A percentile compares a stretch with the other conserved stretches of the same genome.
Conservation (phyloP, 2,113 vertebrate genomes). For the Spermophilus dauricus region DNA sequence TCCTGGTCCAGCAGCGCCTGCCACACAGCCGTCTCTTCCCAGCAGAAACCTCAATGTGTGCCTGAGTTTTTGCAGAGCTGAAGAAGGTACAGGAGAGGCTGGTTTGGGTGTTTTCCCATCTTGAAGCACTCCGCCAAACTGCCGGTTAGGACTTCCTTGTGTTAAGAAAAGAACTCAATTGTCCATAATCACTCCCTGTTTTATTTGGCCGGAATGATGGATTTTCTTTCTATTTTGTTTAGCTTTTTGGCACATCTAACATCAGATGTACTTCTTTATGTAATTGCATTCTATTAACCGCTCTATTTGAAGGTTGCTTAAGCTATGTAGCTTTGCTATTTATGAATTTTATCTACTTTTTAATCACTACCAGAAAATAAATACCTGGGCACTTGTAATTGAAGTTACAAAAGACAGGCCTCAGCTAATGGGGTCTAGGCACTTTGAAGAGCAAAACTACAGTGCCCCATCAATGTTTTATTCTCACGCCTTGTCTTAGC, state of each 20-base stretch:
- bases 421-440: accelerated
- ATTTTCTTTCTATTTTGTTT: conserved; percentile 63
- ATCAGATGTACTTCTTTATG: conserved; percentile 61
- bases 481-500: not conserved
- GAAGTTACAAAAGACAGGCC: conserved; percentile 27
- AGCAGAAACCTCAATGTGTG: not conserved
- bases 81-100: not conserved
- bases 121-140: not conserved
- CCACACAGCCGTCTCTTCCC: not conserved
- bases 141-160: not conserved
- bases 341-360: conserved; percentile 65
- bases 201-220: not conserved
- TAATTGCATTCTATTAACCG: conserved; percentile 61
- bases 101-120: not conserved
- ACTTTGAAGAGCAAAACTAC: conserved; percentile 17
- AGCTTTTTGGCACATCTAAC: conserved; percentile 56
- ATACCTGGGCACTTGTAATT: not conserved
- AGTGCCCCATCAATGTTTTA: not conserved
- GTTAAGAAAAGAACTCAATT: not conserved
- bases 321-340: not conserved
- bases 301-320: conserved; percentile 16
- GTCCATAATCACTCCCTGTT: not conserved
- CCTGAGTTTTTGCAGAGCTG: not conserved
- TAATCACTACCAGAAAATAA: conserved; percentile 47
- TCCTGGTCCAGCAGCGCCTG: not conserved